phyloP scores from a whole-genome alignment of 2,797 vertebrate genomes.

The Sarcophilus harrisii region DNA sequence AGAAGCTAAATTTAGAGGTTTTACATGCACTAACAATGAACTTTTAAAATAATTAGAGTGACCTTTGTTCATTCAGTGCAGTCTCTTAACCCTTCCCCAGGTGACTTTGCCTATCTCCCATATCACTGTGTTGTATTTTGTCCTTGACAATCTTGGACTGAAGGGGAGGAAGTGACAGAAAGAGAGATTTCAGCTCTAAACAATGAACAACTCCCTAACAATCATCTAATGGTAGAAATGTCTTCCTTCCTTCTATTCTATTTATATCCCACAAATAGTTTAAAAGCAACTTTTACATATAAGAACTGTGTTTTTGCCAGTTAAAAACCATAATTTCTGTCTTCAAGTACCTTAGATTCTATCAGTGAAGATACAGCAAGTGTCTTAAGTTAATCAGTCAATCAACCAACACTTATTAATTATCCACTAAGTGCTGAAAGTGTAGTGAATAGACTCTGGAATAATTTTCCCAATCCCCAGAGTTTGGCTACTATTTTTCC shows the following conservation, averaged over 20 bases:
- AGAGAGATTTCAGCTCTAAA: background rate
- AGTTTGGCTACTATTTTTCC: background rate
- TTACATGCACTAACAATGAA: constrained; percentile 65
- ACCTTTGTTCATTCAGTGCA: constrained; percentile 62
- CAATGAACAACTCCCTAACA: background rate
- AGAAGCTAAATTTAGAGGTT: constrained; percentile 64
- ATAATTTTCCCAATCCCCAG: background rate
- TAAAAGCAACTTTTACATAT: background rate
- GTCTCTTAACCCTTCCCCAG: constrained; percentile 65
- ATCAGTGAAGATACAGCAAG: background rate
- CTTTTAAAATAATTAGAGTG: constrained; percentile 71
- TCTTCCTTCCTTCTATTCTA: background rate
- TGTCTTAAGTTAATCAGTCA: background rate
- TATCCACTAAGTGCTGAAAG: background rate
- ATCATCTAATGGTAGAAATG: background rate
- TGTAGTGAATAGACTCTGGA: background rate
- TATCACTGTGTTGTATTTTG: constrained; percentile 50
- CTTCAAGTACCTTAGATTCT: background rate
- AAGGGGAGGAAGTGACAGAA: background rate
- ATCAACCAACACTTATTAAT: background rate
- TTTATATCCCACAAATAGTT: background rate
- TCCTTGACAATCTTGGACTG: constrained; percentile 27
- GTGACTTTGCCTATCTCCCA: constrained; percentile 72
- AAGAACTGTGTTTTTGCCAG: background rate
- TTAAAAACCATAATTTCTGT: background rate